phyloP scores from a whole-genome alignment of 2,888 invertebrate genomes.

The Rugalucina vietnamica region DNA sequence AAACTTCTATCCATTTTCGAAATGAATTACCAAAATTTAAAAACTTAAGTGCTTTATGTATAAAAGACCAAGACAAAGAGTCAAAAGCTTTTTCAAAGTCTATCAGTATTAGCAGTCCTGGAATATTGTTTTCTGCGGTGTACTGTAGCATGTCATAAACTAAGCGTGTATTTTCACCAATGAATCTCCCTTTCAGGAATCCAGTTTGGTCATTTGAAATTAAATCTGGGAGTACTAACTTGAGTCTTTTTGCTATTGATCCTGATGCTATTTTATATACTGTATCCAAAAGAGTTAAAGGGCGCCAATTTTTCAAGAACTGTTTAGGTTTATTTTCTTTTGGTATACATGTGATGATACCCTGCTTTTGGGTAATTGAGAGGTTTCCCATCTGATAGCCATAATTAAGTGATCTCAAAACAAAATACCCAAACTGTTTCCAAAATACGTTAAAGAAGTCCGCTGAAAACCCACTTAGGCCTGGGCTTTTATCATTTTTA shows the following conservation, averaged over 20 bases:
- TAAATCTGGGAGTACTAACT: neutral
- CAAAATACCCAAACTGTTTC: too few species aligned
- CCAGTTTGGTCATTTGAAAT: neutral
- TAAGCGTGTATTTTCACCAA: constrained; percentile 4
- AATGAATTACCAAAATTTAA: constrained; percentile 16
- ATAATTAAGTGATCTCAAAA: too few species aligned
- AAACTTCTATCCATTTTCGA: too few species aligned
- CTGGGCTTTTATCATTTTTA: too few species aligned
- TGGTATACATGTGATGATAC: too few species aligned
- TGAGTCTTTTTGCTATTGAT: neutral
- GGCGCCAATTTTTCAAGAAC: too few species aligned
- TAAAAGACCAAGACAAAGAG: neutral
- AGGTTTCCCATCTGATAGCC: too few species aligned
- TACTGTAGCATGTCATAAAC: neutral
- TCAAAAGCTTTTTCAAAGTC: constrained; percentile 12
- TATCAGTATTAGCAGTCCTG: neutral
- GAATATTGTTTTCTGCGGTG: neutral
- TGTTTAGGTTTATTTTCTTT: too few species aligned
- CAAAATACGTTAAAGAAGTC: too few species aligned
- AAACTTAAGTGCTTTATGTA: neutral
- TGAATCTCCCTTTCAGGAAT: neutral
- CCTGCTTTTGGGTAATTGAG: too few species aligned
- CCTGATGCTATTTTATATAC: neutral
- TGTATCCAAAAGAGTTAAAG: too few species aligned
- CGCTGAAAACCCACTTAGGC: too few species aligned